These are phyloP conservation scores for Euwallacea similis DNA, from an alignment of 1,140 invertebrate genomes.

Conservation along the genomic window DNA sequence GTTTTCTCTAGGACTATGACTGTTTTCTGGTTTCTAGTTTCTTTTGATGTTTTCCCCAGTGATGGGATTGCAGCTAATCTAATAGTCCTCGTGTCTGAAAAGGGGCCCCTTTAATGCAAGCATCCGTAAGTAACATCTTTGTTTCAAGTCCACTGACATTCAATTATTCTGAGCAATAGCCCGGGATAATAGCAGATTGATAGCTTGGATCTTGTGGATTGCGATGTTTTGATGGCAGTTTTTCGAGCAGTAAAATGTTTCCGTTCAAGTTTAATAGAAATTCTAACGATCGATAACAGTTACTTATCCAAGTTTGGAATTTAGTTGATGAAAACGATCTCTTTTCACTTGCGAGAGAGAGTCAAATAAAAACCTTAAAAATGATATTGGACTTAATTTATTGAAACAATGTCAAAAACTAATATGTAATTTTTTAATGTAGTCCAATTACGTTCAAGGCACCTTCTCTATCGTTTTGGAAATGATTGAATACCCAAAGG, in stretches of 20 bases:
- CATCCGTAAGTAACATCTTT: slow-evolving; percentile 52
- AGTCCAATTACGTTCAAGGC: too few species aligned
- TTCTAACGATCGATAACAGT: slow-evolving; percentile 10
- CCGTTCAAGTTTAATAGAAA: slow-evolving; percentile 6
- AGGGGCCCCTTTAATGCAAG: slow-evolving; percentile 40
- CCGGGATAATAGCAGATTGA: slow-evolving; percentile 51
- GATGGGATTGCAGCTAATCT: slow-evolving; percentile 46
- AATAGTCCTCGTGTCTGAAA: slow-evolving; percentile 46
- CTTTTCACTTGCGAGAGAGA: too few species aligned
- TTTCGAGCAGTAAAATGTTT: slow-evolving; percentile 25
- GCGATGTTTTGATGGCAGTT: slow-evolving; percentile 28
- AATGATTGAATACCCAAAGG: too few species aligned
- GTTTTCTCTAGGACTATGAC: background rate
- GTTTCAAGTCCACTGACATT: slow-evolving; percentile 54
- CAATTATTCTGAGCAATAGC: slow-evolving; percentile 54
- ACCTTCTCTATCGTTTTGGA: too few species aligned
- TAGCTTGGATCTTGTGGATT: slow-evolving; percentile 41
- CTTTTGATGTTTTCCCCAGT: slow-evolving; percentile 39
- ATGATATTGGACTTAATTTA: too few species aligned
- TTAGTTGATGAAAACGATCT: too few species aligned
- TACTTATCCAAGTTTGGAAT: too few species aligned
- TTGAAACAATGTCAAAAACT: too few species aligned
- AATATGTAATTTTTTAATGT: too few species aligned
- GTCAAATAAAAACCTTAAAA: too few species aligned
- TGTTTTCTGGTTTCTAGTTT: background rate